A percentile compares a stretch with the other conserved stretches of the same genome.
Conservation (phyloP, 2,797 vertebrate genomes). For the Sphenopsis melanotis region DNA sequence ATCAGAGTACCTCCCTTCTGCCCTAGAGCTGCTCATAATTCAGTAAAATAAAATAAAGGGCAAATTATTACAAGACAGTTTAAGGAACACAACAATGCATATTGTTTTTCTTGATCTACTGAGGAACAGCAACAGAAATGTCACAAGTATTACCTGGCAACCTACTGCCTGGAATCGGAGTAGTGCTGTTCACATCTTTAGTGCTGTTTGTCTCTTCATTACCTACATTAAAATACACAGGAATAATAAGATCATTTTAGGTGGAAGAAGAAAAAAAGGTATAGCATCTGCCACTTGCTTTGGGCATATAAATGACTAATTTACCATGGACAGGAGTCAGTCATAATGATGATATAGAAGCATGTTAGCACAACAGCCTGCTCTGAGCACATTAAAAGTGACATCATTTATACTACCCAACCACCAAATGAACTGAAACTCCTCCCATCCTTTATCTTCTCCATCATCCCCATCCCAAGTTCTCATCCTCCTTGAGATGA, state of each 20-base stretch:
- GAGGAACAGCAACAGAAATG: not conserved
- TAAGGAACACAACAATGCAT: not conserved
- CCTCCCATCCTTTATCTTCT: not conserved
- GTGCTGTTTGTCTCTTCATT: not conserved
- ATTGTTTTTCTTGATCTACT: not conserved
- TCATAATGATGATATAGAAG: not conserved
- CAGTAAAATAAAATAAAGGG: not conserved
- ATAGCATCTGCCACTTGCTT: not conserved
- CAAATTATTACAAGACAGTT: not conserved
- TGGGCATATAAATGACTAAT: not conserved
- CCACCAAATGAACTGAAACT: not conserved
- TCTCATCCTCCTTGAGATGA: not conserved
- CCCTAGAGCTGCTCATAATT: not conserved
- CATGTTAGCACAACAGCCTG: not conserved
- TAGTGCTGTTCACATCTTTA: not conserved
- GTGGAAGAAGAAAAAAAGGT: not conserved
- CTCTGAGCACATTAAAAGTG: not conserved
- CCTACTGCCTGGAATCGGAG: fast-evolving
- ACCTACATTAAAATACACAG: not conserved
- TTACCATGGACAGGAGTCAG: not conserved
- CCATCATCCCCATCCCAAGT: not conserved
- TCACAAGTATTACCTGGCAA: not conserved
- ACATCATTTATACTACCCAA: not conserved
- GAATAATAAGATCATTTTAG: not conserved
- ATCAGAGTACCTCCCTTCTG: not conserved